These are phyloP conservation scores for Falco berigora DNA, from an alignment of 2,797 vertebrate species.

Conservation along the genomic window DNA sequence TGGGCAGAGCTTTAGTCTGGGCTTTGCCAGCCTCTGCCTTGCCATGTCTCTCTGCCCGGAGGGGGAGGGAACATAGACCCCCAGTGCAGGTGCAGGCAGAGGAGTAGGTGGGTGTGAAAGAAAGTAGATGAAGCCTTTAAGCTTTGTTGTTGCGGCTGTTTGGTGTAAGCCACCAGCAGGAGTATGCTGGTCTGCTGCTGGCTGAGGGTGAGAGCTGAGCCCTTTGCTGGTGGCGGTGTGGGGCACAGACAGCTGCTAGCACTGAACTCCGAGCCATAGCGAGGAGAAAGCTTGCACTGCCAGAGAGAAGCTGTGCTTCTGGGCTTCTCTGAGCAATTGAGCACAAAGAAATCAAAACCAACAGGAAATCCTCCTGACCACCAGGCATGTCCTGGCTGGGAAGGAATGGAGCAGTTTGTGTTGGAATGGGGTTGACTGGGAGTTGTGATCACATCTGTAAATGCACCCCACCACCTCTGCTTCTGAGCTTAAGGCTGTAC, in stretches of 20 bases:
- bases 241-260: not conserved
- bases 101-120: not conserved
- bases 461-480: not conserved
- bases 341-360: not conserved
- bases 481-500: not conserved
- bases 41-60: not conserved
- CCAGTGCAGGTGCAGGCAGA: not conserved
- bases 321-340: not conserved
- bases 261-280: not conserved
- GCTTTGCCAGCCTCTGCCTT: not conserved
- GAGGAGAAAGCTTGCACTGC: not conserved
- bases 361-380: not conserved
- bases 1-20: not conserved
- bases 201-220: not conserved
- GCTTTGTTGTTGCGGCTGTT: too few species aligned
- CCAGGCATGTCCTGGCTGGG: not conserved
- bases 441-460: not conserved
- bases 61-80: not conserved
- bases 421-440: not conserved
- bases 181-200: not conserved
- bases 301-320: not conserved
- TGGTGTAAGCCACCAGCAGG: not conserved
- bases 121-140: not conserved
- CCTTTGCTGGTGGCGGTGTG: not conserved
- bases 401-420: not conserved